phyloP scores from a whole-genome alignment of 2,888 invertebrate genomes.

The Drosophila fulvimacula region DNA sequence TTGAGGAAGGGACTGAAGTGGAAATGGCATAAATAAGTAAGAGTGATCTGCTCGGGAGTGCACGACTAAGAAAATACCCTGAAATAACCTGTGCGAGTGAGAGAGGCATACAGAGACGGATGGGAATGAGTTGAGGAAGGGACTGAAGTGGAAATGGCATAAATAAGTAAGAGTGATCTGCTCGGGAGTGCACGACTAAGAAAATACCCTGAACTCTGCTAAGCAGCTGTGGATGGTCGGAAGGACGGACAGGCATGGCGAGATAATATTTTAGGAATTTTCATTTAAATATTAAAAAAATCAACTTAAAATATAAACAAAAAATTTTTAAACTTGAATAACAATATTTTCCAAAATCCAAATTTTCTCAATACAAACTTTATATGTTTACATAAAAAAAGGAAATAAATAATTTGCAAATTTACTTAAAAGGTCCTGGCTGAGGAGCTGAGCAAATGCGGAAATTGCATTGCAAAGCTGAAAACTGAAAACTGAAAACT shows the following conservation, averaged over 20 bases:
- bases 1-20: background rate
- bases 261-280: no score
- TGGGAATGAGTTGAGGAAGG: background rate
- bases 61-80: background rate
- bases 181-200: background rate
- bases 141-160: background rate
- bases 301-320: background rate
- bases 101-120: background rate
- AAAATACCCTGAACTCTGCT: background rate
- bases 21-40: background rate
- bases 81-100: no score
- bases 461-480: conserved; percentile 69
- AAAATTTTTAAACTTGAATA: background rate
- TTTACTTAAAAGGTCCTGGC: conserved; percentile 23
- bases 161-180: background rate
- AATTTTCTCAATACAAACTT: background rate
- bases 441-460: conserved; percentile 50
- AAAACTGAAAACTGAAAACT: conserved; percentile 30
- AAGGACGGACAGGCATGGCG: no score
- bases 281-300: background rate
- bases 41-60: background rate
- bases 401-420: conserved; percentile 8
- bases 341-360: background rate
- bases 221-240: no score
- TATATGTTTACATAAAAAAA: background rate